phyloP scores from a whole-genome alignment of 2,888 invertebrate species.

The Pardosa pseudoannulata region DNA sequence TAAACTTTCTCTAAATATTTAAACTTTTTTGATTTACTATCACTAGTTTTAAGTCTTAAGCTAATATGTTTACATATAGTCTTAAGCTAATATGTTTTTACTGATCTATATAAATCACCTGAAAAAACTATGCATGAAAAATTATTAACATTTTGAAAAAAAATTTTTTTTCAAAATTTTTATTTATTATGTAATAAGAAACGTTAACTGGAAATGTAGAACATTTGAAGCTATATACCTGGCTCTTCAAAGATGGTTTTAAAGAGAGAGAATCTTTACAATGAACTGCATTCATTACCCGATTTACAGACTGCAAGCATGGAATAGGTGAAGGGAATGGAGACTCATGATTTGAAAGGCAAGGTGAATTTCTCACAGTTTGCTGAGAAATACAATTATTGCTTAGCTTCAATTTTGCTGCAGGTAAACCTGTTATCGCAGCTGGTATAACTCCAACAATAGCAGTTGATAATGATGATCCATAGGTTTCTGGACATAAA shows the following conservation, averaged over 20 bases:
- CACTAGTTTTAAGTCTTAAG: too few relatives aligned
- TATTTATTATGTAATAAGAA: too few relatives aligned
- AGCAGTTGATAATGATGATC: slow-evolving; percentile 28
- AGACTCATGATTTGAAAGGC: slow-evolving; percentile 22
- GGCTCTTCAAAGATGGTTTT: slow-evolving; percentile 21
- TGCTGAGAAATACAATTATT: slow-evolving; percentile 34
- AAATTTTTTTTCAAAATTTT: too few relatives aligned
- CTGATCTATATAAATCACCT: too few relatives aligned
- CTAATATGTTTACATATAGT: too few relatives aligned
- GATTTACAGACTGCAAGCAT: slow-evolving; percentile 32
- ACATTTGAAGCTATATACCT: too few relatives aligned
- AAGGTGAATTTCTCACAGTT: slow-evolving; percentile 16
- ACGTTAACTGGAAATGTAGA: too few relatives aligned
- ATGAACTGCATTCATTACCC: slow-evolving; percentile 22
- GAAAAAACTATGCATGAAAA: too few relatives aligned
- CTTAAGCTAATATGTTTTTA: too few relatives aligned
- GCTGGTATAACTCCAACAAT: slow-evolving; percentile 53
- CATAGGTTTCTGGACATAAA: slow-evolving; percentile 27
- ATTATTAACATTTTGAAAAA: too few relatives aligned
- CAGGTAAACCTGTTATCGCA: slow-evolving; percentile 34
- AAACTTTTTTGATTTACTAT: too few relatives aligned
- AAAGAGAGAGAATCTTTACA: slow-evolving; percentile 23
- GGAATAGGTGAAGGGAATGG: slow-evolving; percentile 31
- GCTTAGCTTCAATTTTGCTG: slow-evolving; percentile 28
- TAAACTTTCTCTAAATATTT: too few relatives aligned